These are phyloP conservation scores for Holotrichia oblita DNA, from an alignment of 1,140 invertebrate species.

Conservation along the genomic window DNA sequence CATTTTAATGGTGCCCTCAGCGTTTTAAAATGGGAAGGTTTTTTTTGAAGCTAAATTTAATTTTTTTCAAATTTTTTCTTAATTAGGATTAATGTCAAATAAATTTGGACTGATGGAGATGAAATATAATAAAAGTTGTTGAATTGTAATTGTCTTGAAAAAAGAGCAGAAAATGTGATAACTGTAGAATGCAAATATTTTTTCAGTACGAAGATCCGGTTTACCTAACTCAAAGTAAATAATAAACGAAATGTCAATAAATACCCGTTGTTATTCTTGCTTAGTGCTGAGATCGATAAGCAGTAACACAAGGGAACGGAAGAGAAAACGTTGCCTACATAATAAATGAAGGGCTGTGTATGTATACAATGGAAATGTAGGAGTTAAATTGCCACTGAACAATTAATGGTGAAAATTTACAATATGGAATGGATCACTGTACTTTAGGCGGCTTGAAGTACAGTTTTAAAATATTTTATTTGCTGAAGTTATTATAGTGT, in stretches of 20 bases:
- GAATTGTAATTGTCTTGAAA: too few species aligned
- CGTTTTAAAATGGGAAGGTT: too few species aligned
- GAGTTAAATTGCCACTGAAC: background rate
- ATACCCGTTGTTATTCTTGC: background rate
- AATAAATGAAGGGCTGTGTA: background rate
- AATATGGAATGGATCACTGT: background rate
- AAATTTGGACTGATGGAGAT: too few species aligned
- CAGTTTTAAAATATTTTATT: too few species aligned
- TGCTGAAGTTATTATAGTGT: too few species aligned
- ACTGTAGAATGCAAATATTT: background rate
- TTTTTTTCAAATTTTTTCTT: too few species aligned
- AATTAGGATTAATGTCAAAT: too few species aligned
- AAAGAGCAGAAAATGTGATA: background rate
- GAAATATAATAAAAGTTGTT: too few species aligned
- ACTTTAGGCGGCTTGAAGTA: background rate
- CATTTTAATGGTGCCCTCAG: too few species aligned
- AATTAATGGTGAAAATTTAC: background rate
- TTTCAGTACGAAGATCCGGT: background rate
- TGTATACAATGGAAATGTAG: background rate
- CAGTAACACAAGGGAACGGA: background rate
- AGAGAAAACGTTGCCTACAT: background rate
- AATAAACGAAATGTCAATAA: conserved; percentile 18
- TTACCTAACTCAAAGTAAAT: background rate
- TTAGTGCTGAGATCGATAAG: background rate
- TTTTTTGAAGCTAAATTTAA: too few species aligned